phyloP scores from a whole-genome alignment of 2,888 invertebrate genomes.

The Eupithecia vulgata region DNA sequence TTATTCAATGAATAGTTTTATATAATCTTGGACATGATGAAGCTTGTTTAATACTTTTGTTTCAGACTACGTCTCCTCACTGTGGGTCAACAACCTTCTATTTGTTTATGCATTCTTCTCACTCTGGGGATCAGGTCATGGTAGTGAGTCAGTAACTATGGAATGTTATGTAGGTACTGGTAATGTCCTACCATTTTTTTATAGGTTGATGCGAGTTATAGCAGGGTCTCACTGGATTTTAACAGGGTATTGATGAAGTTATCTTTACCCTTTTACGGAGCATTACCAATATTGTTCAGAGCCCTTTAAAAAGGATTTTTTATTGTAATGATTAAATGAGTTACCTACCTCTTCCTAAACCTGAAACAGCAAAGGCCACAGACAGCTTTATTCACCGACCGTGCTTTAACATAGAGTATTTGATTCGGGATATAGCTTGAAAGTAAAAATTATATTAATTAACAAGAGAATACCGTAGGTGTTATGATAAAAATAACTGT shows the following conservation, averaged over 20 bases:
- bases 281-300: not conserved
- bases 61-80: not conserved
- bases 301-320: not conserved
- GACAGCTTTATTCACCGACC: not conserved
- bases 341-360: not conserved
- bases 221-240: not conserved
- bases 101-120: not conserved
- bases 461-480: not conserved
- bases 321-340: not conserved
- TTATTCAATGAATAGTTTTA: not conserved
- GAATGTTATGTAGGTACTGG: not conserved
- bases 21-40: not conserved
- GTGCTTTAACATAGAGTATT: not conserved
- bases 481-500: not conserved
- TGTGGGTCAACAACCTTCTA: not conserved
- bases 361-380: not conserved
- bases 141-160: not conserved
- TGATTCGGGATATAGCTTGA: not conserved
- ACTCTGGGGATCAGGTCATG: not conserved
- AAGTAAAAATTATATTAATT: not conserved
- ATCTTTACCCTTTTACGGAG: not conserved
- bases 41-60: not conserved
- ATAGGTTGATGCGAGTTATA: not conserved
- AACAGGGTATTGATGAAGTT: not conserved
- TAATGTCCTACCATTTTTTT: not conserved